Evolutionary conservation across 2,797 vertebrate genomes (phyloP).

Genomic region (Coracias cyanogaster): DNA sequence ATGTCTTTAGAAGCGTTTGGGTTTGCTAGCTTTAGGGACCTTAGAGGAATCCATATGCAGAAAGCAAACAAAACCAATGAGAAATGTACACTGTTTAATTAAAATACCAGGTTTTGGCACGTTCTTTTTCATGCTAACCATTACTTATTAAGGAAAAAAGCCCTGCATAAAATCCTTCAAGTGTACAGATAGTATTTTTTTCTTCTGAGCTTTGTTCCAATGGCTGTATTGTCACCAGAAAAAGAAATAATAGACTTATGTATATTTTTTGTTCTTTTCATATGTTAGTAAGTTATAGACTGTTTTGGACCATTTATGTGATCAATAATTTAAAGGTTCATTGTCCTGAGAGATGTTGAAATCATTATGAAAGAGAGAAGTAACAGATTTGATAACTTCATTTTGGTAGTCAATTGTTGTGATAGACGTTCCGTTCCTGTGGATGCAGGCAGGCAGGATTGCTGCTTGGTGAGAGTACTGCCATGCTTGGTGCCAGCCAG

Average conservation of each 20-base stretch:
- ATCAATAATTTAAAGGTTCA: slow-evolving; percentile 48
- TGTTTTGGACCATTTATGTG: neutral
- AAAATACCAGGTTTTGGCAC: neutral
- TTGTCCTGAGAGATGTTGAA: slow-evolving; percentile 51
- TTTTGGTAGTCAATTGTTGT: slow-evolving; percentile 2
- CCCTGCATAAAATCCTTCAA: neutral
- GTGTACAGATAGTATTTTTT: neutral
- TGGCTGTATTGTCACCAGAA: neutral
- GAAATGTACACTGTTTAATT: slow-evolving; percentile 42
- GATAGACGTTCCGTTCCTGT: neutral
- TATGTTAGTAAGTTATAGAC: slow-evolving; percentile 3
- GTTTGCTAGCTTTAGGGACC: slow-evolving; percentile 18
- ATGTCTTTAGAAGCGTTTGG: neutral
- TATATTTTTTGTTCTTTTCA: neutral
- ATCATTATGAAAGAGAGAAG: slow-evolving; percentile 18
- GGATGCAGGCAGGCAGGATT: neutral
- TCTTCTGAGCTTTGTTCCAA: neutral
- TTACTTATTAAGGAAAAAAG: neutral
- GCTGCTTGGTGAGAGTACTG: neutral
- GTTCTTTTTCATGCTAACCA: neutral
- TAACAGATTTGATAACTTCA: slow-evolving; percentile 24
- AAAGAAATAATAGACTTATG: neutral
- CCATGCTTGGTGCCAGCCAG: neutral
- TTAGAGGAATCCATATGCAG: slow-evolving; percentile 28
- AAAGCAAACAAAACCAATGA: slow-evolving; percentile 6